Conservation (phyloP, 2,888 invertebrate genomes). For the Lacanobia wlatinum region DNA sequence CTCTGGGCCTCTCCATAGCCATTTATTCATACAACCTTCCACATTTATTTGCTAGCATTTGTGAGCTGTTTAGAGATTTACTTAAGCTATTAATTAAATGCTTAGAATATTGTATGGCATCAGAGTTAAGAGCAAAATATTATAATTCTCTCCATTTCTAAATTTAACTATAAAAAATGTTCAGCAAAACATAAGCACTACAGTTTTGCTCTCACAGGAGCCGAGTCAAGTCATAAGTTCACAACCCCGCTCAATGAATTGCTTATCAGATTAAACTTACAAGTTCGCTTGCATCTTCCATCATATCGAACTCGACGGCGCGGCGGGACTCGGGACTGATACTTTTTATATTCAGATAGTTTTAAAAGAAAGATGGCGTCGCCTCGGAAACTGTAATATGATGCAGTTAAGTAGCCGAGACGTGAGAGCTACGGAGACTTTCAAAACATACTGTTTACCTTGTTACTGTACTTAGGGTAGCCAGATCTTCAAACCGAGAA, state of each 20-base stretch:
- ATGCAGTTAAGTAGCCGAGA: slow-evolving; percentile 39
- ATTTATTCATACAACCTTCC: slow-evolving; percentile 47
- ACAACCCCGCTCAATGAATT: slow-evolving; percentile 54
- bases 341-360: slow-evolving; percentile 28
- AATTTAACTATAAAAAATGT: slow-evolving; percentile 1
- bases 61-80: slow-evolving; percentile 43
- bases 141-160: slow-evolving; percentile 3
- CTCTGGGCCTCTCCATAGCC: slow-evolving; percentile 56
- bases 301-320: slow-evolving; percentile 38
- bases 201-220: slow-evolving; percentile 2
- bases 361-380: slow-evolving; percentile 39
- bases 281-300: slow-evolving; percentile 48
- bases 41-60: slow-evolving; percentile 67
- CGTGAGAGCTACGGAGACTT: slow-evolving; percentile 1
- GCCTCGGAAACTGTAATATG: slow-evolving; percentile 37
- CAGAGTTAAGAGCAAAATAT: background rate
- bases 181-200: background rate
- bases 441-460: slow-evolving; percentile 1
- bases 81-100: background rate
- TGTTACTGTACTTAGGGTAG: too few species aligned
- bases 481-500: too few species aligned
- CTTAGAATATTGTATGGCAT: background rate
- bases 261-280: slow-evolving; percentile 58
- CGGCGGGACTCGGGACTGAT: slow-evolving; percentile 10
- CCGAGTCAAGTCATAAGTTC: slow-evolving; percentile 37